Conservation (phyloP, 1,140 invertebrate genomes). For the Physella acuta region DNA sequence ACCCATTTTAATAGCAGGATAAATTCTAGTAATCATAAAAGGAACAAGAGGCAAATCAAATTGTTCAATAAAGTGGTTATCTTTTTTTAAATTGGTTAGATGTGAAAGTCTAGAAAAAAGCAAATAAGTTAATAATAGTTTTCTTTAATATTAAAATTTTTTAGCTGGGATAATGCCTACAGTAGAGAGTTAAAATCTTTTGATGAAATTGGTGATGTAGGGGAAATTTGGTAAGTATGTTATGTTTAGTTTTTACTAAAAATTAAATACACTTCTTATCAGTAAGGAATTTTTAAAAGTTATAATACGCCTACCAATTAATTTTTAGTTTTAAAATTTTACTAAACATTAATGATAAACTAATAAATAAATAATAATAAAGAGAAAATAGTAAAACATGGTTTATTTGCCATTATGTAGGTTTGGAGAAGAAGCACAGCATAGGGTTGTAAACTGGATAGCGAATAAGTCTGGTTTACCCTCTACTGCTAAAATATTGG, state of each 20-base stretch:
- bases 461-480: conserved; percentile 36
- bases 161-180: conserved; percentile 83
- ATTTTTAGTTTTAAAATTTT: too few species aligned
- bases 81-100: too few species aligned
- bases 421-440: conserved; percentile 81
- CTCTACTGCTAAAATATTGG: conserved; percentile 54
- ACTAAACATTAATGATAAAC: too few species aligned
- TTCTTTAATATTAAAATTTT: conserved; percentile 31
- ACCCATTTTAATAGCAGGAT: not conserved
- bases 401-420: conserved; percentile 34
- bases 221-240: conserved; percentile 76
- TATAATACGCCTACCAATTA: too few species aligned
- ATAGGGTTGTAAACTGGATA: conserved; percentile 71
- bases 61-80: too few species aligned
- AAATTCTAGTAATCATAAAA: too few species aligned
- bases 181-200: conserved; percentile 80
- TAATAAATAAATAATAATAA: too few species aligned
- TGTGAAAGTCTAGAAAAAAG: too few species aligned
- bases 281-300: conserved; percentile 15
- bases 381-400: too few species aligned
- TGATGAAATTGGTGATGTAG: conserved; percentile 78
- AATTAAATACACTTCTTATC: not conserved
- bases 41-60: too few species aligned
- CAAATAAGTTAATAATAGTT: too few species aligned
- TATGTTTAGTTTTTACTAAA: not conserved